phyloP scores from a whole-genome alignment of 2,113 vertebrate species.

The Eidolon helvum region DNA sequence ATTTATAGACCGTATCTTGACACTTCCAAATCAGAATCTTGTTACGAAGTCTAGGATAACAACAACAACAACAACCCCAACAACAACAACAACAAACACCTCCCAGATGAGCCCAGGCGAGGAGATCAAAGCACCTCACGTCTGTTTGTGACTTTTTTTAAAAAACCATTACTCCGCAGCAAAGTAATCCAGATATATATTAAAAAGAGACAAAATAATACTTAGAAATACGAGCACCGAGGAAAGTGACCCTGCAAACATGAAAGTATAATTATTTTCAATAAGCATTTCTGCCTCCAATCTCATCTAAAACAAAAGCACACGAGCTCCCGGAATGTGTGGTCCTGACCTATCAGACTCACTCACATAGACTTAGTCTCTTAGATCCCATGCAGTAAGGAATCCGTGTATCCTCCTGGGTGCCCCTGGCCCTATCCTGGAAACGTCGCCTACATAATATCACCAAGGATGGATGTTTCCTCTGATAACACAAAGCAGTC shows the following conservation, averaged over 20 bases:
- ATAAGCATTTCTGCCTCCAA: neutral
- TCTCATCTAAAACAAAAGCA: slow-evolving; percentile 42
- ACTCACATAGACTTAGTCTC: slow-evolving; percentile 42
- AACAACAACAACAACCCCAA: too few species aligned
- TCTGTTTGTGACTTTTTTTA: neutral
- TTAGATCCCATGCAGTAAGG: neutral
- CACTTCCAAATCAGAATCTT: neutral
- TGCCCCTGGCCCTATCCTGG: neutral
- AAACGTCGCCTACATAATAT: neutral
- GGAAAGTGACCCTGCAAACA: slow-evolving; percentile 23
- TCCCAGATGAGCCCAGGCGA: neutral
- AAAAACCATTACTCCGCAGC: neutral
- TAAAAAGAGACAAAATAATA: slow-evolving; percentile 24
- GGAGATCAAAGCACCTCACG: neutral
- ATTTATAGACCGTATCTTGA: neutral
- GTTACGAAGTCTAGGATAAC: neutral
- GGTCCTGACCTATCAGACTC: neutral
- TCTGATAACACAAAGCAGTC: neutral
- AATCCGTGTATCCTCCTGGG: slow-evolving; percentile 18
- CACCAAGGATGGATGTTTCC: slow-evolving; percentile 10
- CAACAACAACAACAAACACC: too few species aligned
- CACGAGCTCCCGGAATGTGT: neutral
- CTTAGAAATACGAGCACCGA: neutral
- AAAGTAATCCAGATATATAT: neutral
- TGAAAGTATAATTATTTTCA: slow-evolving; percentile 34